Evolutionary conservation across 2,888 invertebrate genomes (phyloP).

Genomic region (Tenthredo scrophulariae): DNA sequence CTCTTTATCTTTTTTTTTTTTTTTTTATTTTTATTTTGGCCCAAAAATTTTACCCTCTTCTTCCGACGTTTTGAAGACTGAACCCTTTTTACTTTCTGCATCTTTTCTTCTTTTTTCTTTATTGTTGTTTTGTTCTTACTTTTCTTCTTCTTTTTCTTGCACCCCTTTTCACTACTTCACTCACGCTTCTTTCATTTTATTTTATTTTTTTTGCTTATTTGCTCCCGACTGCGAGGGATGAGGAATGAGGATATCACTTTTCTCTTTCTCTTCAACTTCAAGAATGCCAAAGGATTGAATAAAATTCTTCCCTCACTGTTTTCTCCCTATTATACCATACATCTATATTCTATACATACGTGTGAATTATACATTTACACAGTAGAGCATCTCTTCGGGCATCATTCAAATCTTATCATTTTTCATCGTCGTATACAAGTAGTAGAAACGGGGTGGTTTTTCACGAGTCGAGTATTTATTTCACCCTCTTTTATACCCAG

Average conservation of each 20-base stretch:
- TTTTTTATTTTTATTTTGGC: background rate
- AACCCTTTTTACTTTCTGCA: background rate
- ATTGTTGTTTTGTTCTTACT: background rate
- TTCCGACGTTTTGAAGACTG: background rate
- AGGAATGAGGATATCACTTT: background rate
- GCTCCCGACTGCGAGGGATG: background rate
- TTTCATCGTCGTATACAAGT: background rate
- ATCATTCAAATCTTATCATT: slow-evolving; percentile 3
- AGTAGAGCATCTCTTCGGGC: background rate
- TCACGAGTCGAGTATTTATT: background rate
- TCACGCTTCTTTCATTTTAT: background rate
- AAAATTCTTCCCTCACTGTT: background rate
- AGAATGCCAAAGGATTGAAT: background rate
- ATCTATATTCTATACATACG: background rate
- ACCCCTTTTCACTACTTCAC: background rate
- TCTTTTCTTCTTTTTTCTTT: background rate
- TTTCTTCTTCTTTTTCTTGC: background rate
- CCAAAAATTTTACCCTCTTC: background rate
- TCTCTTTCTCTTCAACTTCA: background rate
- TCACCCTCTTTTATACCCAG: background rate
- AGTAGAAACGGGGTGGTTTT: background rate
- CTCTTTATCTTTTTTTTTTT: background rate
- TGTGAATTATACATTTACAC: background rate
- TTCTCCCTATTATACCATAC: background rate
- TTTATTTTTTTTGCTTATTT: background rate